Evolutionary conservation across 2,888 invertebrate species (phyloP).

Genomic region (Abrostola tripartita): DNA sequence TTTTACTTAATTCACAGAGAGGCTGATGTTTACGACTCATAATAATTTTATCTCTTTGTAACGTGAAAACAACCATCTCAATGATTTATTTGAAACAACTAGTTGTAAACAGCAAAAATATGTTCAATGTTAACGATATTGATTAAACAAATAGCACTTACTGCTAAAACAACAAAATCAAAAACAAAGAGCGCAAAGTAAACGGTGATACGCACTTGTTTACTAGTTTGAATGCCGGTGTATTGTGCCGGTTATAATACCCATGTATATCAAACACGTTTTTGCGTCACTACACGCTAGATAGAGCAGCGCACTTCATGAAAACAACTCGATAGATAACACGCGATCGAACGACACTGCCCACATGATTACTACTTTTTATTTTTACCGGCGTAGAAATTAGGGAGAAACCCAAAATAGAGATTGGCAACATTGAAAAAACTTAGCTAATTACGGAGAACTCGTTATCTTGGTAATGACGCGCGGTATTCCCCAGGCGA

Average conservation of each 20-base stretch:
- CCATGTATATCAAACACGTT: conserved; percentile 51
- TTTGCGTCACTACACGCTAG: conserved; percentile 63
- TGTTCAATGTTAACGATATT: conserved; percentile 11
- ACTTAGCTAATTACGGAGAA: conserved; percentile 44
- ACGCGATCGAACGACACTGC: conserved; percentile 40
- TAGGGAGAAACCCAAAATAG: conserved; percentile 41
- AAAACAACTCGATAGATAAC: conserved; percentile 71
- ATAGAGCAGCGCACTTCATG: conserved; percentile 57
- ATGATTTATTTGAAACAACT: conserved; percentile 16
- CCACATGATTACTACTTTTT: conserved; percentile 30
- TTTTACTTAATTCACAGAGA: conserved; percentile 43
- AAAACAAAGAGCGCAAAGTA: conserved; percentile 42
- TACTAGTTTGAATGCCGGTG: conserved; percentile 50
- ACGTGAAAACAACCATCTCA: conserved; percentile 15
- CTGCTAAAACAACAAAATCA: conserved; percentile 29
- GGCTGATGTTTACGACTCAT: conserved; percentile 44
- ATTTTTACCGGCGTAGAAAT: conserved; percentile 17
- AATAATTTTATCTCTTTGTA: conserved; percentile 23
- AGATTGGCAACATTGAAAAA: conserved; percentile 28
- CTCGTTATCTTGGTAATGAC: conserved; percentile 68
- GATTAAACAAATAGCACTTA: conserved; percentile 20
- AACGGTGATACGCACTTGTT: conserved; percentile 54
- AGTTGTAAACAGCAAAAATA: conserved; percentile 12
- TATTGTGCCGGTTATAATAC: conserved; percentile 53
- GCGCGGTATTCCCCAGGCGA: conserved; percentile 76